Base-by-base conservation (phyloP, 2,797 vertebrate genomes). In the Myiotriccus ornatus region DNA sequence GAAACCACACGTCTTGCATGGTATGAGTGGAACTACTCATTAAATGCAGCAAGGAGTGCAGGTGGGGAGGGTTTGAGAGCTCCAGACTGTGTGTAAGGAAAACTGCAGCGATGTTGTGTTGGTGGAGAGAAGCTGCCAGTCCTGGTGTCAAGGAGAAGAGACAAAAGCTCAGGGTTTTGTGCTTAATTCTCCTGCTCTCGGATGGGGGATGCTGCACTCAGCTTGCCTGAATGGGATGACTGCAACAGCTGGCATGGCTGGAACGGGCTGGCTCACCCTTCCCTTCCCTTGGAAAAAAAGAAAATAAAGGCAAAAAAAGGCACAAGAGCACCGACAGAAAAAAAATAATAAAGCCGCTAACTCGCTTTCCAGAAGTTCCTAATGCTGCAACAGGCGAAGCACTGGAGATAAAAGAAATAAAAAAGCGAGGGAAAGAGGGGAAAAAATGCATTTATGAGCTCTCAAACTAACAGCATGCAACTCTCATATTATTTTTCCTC, bases 401-500 rank as follows among this genome's bases (percentile, higher is more conserved):
- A 46, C 44, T 16, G 59, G 84, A 59, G 32, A 92, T 94, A 96
- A 97, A 97, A 97, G 96, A 94, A 96, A 89, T 96, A 96, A 95
- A 96, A 97, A 94, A 96, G 93, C 79, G 9, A 76, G 69, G 46
- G 95, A 93, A 89, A 97, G 80, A 71, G 93, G 70, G 4, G 73
- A 74, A 95, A 87, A 94, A 97, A 95, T 65, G 87, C 93, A 80
- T 96, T 96, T 97, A 97, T 96, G 97, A 95, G 96, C 96, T 97
- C 96, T 97, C 93, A 95, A 83, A 93, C 83, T 94, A 97, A 94
- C 96, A 97, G 95, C 96, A 84, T 95, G 94, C 78, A 88, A 95
- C 95, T 87, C 96, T 97, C 94, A 63, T 97, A 94, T 96, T 97
- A 97, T 97, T 97, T 97, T 96, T 93, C 95, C 94, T 93, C 77